These are phyloP conservation scores for Hypsopygia costalis DNA, from an alignment of 2,888 invertebrate genomes.

Conservation along the genomic window DNA sequence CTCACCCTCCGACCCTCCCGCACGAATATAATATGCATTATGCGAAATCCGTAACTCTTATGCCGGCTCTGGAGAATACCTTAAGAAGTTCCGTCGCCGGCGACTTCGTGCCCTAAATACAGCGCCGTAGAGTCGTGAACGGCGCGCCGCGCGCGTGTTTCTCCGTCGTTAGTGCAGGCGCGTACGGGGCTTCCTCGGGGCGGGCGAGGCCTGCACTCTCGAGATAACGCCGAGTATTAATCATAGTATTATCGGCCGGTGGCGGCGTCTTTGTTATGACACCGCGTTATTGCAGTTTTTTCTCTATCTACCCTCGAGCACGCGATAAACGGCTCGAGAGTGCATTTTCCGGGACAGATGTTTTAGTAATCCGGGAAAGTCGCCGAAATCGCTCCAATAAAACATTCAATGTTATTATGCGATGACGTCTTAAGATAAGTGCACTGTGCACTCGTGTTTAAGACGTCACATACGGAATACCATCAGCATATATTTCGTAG, in stretches of 20 bases:
- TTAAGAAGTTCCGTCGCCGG: constrained; percentile 34
- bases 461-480: no score
- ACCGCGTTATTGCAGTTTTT: constrained; percentile 78
- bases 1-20: constrained; percentile 36
- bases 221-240: constrained; percentile 78
- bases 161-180: no score
- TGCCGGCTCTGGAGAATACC: constrained; percentile 66
- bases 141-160: background rate
- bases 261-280: constrained; percentile 77
- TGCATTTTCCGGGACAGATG: constrained; percentile 80
- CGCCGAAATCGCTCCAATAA: constrained; percentile 47
- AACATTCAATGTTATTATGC: constrained; percentile 57
- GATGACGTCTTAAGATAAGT: constrained; percentile 23
- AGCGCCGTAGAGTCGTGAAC: constrained; percentile 17
- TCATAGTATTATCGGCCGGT: constrained; percentile 78
- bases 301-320: constrained; percentile 71
- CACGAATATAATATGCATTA: constrained; percentile 78
- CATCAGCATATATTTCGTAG: no score
- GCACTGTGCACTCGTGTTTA: no score
- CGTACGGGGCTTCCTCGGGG: constrained; percentile 22
- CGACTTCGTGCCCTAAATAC: constrained; percentile 16
- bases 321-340: constrained; percentile 66
- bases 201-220: constrained; percentile 72
- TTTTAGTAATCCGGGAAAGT: constrained; percentile 63
- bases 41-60: constrained; percentile 80